Evolutionary conservation across 1,140 invertebrate genomes (phyloP).

Genomic region (Spodoptera frugiperda): DNA sequence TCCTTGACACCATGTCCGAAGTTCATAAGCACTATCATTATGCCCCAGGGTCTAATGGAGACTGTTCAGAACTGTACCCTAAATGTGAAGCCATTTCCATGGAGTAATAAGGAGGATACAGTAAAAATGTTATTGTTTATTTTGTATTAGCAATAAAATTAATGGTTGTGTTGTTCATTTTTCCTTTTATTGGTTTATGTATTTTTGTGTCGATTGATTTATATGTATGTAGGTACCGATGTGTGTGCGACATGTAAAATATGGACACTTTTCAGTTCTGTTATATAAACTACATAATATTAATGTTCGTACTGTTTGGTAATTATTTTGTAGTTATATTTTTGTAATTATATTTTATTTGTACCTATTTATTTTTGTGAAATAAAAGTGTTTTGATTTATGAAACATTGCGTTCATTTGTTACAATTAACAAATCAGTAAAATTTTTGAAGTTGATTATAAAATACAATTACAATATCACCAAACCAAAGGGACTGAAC

Average conservation of each 20-base stretch:
- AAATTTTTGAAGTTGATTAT: no score
- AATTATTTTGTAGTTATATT: no score
- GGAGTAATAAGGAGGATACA: not conserved
- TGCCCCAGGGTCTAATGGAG: constrained; percentile 37
- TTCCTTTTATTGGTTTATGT: not conserved
- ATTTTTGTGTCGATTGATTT: not conserved
- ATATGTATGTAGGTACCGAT: not conserved
- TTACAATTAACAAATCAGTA: no score
- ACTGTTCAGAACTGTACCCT: constrained; percentile 47
- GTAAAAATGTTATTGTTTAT: constrained; percentile 22
- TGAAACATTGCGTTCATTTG: no score
- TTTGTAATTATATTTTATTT: no score
- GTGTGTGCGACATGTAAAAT: not conserved
- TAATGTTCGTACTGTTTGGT: no score
- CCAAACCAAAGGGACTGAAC: no score
- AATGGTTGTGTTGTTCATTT: not conserved
- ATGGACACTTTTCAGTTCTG: no score
- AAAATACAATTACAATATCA: no score
- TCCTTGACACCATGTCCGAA: constrained; percentile 27
- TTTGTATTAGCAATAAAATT: constrained; percentile 23
- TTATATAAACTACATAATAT: no score
- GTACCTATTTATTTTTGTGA: no score
- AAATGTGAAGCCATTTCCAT: constrained; percentile 21
- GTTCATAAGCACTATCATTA: constrained; percentile 49
- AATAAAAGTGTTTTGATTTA: no score